Base-by-base conservation (phyloP, 2,797 vertebrate genomes). In the Xyrichtys novacula region DNA sequence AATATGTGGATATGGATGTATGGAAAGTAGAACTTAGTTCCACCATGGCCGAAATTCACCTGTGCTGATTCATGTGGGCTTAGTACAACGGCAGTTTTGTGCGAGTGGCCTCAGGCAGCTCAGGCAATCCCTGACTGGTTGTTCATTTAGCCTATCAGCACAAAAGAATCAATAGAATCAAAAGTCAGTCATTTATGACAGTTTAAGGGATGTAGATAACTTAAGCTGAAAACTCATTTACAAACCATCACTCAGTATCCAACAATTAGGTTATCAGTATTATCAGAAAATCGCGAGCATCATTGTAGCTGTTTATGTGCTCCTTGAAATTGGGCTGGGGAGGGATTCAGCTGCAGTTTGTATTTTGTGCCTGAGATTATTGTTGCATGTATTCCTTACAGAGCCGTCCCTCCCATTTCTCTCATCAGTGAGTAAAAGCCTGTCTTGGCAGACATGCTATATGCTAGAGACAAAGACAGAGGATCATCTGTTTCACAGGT, bases 321-420 rank as follows among this genome's bases (percentile, higher is more conserved):
- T 62, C 16, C 56, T 65, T 78, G 55, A 29, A 75, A 63, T 15
- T 74, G 38, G 64, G 17, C 23, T 69, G 53, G 46, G 53, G 80
- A 72, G 80, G 81, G 67, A 70, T 71, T 52, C 71, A 60, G 60
- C 58, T 63, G 48, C 39, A 68, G 63, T 38, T 48, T 39, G 32
- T 65, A 53, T 70, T 74, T 60, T 73, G 78, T 80, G 61, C 61
- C 69, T 78, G 55, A 74, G 75, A 77, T 84, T 85, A 82, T 80
- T 91, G 85, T 89, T 79, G 81, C 87, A 78, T 78, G 56, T 23
- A 3, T 74, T 87, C 60, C 78, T 75, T 60, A 65, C 49, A 83
- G 63, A 79, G 72, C 22, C 74, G 65, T 55, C 58, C 63, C 70
- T 74, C 67, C 26, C 34, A 59, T 49, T 64, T 34, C 57, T 65